Evolutionary conservation across 2,888 invertebrate species (phyloP).

Genomic region (Sinhomidia bicolor): DNA sequence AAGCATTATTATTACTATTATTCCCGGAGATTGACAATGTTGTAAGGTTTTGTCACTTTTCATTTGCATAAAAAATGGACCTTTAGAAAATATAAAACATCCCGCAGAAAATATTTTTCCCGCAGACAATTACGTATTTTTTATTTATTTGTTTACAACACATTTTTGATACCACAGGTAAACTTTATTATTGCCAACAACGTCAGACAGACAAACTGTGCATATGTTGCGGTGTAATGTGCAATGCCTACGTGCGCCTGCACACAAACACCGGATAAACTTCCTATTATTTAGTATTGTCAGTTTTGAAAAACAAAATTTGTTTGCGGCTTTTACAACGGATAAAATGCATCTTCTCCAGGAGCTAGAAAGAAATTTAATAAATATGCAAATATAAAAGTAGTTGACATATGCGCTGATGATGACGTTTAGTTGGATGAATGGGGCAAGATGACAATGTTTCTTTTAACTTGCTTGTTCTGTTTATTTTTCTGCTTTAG

Average conservation of each 20-base stretch:
- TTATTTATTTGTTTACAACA: background rate
- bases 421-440: too few relatives aligned
- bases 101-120: background rate
- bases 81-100: background rate
- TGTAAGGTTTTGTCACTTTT: slow-evolving; percentile 22
- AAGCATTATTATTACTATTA: slow-evolving; percentile 23
- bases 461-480: too few relatives aligned
- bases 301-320: background rate
- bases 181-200: background rate
- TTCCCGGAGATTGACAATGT: background rate
- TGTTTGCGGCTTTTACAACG: background rate
- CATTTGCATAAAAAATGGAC: slow-evolving; percentile 63
- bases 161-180: slow-evolving; percentile 53
- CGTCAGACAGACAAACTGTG: background rate
- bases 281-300: background rate
- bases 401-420: too few relatives aligned
- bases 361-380: background rate
- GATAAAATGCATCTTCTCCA: background rate
- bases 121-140: background rate
- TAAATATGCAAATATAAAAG: too few relatives aligned
- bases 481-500: too few relatives aligned
- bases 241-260: slow-evolving; percentile 7
- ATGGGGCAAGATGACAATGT: too few relatives aligned
- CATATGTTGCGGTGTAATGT: background rate
- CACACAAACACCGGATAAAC: slow-evolving; percentile 19